These are phyloP conservation scores for Tortrix viridana DNA, from an alignment of 2,888 invertebrate genomes.

Conservation along the genomic window DNA sequence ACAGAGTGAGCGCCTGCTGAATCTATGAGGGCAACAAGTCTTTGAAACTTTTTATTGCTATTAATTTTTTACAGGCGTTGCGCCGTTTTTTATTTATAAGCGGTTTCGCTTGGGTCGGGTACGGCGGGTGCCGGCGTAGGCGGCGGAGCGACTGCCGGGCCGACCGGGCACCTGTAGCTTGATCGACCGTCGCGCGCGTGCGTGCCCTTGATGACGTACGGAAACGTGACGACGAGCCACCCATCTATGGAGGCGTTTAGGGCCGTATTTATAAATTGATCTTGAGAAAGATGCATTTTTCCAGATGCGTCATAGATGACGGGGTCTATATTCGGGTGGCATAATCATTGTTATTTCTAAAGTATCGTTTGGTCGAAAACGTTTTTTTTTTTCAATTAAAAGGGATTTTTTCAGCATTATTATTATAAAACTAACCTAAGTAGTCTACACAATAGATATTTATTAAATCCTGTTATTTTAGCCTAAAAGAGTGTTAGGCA, in stretches of 20 bases:
- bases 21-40: slow-evolving; percentile 60
- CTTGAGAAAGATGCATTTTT: no score
- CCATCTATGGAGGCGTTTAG: slow-evolving; percentile 33
- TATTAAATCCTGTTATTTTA: no score
- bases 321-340: no score
- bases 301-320: no score
- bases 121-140: slow-evolving; percentile 50
- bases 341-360: no score
- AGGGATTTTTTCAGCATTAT: no score
- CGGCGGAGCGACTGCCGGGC: slow-evolving; percentile 72
- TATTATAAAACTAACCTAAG: no score
- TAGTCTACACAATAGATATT: no score
- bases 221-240: slow-evolving; percentile 55
- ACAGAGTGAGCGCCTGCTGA: slow-evolving; percentile 70
- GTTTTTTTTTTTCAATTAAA: no score
- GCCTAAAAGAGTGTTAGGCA: no score
- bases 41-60: slow-evolving; percentile 46
- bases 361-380: no score
- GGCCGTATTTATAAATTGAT: no score
- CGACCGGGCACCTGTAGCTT: slow-evolving; percentile 75
- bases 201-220: slow-evolving; percentile 80
- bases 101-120: slow-evolving; percentile 18
- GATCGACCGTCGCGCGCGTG: slow-evolving; percentile 81
- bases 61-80: slow-evolving; percentile 51
- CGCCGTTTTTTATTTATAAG: slow-evolving; percentile 37